Base-by-base conservation (phyloP, 2,888 invertebrate genomes). In the Luperina nickerlii region DNA sequence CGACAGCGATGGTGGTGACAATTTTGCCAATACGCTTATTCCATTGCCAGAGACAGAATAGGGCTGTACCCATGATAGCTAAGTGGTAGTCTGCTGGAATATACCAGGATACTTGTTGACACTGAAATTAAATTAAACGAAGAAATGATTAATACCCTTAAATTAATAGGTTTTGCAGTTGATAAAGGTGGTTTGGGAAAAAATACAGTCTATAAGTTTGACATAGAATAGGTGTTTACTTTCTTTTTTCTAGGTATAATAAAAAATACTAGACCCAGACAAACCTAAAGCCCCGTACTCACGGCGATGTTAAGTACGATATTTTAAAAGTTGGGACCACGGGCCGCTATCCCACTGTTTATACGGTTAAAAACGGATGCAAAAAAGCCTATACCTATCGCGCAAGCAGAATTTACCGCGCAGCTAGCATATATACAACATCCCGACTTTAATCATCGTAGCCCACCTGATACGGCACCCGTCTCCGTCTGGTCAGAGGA, bases 41-140 rank as follows among this genome's bases (percentile, higher is more conserved):
- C 86, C 82, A 83, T 71, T 86, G 86, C 88, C 88, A 87, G 38
- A 88, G 65, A 42, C 75, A 80, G 57, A 69, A 87, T 0, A 87
- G 67, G 0, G 45, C 72, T 0, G 88, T 81, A 0, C 83, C 87
- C 51, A 88, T 57, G 0, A 88, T 42, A 11, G 87, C 80, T 15
- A 88, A 51, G n/a, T 87, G 87, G 38, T 78, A 87, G 32, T 87
- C 87, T 11, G 75, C 88, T 24, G 88, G 88, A 0, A 86, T 45
- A 3, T 87, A 88, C 87, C 87, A 87, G 13, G 83, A 69, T 11
- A 87, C 83, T 63, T 83, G 66, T 42, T 83, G 86, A 24, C 87
- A 87, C 87, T 87, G 69, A 4, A 87, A 87, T 27, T 0, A 6
- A 62, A 54, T 18, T 32, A 2, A 32, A 60, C 24, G 27, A 67